Conservation (phyloP, 2,888 invertebrate species). For the Euplagia quadripunctaria region DNA sequence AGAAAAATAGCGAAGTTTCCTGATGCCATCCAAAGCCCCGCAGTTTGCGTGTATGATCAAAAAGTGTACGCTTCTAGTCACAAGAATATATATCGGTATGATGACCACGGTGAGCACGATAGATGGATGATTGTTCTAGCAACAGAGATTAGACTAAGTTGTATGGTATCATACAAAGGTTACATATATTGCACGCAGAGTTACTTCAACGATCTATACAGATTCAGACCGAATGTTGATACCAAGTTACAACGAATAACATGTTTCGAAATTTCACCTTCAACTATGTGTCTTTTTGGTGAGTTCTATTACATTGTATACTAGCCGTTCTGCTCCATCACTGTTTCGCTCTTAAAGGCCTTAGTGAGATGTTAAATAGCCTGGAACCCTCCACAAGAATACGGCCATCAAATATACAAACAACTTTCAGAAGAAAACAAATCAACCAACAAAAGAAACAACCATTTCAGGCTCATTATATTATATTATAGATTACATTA, state of each 20-base stretch:
- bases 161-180: conserved; percentile 68
- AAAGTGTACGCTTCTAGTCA: conserved; percentile 70
- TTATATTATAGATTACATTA: too few relatives aligned
- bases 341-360: too few relatives aligned
- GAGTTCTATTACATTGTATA: conserved; percentile 35
- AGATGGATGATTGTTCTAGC: conserved; percentile 61
- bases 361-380: too few relatives aligned
- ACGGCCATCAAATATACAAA: too few relatives aligned
- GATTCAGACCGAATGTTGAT: conserved; percentile 70
- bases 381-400: too few relatives aligned
- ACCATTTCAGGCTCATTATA: too few relatives aligned
- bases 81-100: conserved; percentile 70
- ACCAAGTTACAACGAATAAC: conserved; percentile 58
- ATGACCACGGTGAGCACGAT: conserved; percentile 58
- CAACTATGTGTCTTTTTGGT: conserved; percentile 73
- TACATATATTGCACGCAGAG: conserved; percentile 76
- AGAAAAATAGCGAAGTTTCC: conserved; percentile 71
- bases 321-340: too few relatives aligned
- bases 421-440: too few relatives aligned
- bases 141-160: conserved; percentile 65
- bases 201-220: conserved; percentile 70
- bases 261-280: conserved; percentile 65
- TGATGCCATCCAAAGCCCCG: conserved; percentile 75
- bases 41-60: conserved; percentile 69
- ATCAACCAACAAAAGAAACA: too few relatives aligned